Conservation (phyloP, 2,888 invertebrate genomes). For the Empis stercorea region DNA sequence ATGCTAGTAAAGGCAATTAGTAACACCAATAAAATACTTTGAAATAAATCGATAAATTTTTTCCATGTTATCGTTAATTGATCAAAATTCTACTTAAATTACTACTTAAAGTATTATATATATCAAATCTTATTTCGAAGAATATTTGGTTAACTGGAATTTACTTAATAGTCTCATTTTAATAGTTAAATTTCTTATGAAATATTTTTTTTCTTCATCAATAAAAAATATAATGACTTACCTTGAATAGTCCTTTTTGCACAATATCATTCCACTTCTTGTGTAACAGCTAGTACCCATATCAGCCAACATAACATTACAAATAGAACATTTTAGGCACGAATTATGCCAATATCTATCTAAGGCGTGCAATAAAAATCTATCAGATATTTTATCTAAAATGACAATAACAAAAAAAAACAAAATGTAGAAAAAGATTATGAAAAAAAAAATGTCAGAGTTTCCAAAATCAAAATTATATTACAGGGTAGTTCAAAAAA, state of each 20-base stretch:
- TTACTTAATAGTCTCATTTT: no score
- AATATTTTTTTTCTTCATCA: not conserved
- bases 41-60: no score
- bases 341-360: conserved; percentile 95
- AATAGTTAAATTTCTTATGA: not conserved
- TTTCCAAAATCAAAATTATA: no score
- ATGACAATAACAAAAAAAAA: conserved; percentile 2
- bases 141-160: no score
- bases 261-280: conserved; percentile 86
- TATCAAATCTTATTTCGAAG: no score
- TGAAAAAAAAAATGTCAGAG: not conserved
- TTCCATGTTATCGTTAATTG: no score
- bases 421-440: not conserved
- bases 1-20: no score
- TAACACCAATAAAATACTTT: no score
- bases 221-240: conserved; percentile 38
- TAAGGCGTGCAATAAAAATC: conserved; percentile 81
- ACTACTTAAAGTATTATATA: no score
- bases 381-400: conserved; percentile 68
- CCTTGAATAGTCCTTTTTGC: conserved; percentile 92
- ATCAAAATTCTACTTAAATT: no score
- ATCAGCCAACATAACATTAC: conserved; percentile 78
- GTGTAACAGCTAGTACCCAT: conserved; percentile 86
- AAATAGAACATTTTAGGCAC: conserved; percentile 88
- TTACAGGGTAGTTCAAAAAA: not conserved